Evolutionary conservation across 2,113 vertebrate species (phyloP), one percentile per base, ranked within the genome.

Genomic region (Rhabdornis inornatus): DNA sequence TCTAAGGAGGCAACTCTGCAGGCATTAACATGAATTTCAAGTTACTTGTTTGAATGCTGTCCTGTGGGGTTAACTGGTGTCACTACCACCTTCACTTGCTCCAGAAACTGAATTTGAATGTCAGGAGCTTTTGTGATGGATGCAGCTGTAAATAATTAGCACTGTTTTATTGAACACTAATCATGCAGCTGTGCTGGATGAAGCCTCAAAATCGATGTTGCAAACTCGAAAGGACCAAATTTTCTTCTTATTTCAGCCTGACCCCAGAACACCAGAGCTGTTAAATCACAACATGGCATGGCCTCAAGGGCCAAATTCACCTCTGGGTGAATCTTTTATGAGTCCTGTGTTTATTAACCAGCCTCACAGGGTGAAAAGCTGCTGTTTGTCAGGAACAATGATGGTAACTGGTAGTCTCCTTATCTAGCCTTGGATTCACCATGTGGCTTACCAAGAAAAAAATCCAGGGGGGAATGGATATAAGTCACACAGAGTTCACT

Each of bases 91-190:
- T 88, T 93, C 82, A 35, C 55, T 92, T 93, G 61, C 83, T 93
- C 92, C 94, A 92, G 85, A 84, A 96, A 79, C 61, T 70, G 93
- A 97, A 95, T 97, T 97, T 97, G 91, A 96, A 93, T 96, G 94
- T 83, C 90, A 97, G 95, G 83, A 97, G 97, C 94, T 94, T 97
- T 97, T 97, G 94, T 97, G 91, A 69, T 31, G 23, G 64, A 72
- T 91, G 78, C 89, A 95, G 96, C 95, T 92, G 96, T 95, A 97
- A 97, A 98, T 96, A 97, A 98, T 98, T 97, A 98, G 65, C 94
- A 95, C 82, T 94, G 96, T 97, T 98, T 98, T 98, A 97, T 97
- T 97, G 89, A 96, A 92, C 88, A 89, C 66, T 97, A 97, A 98
- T 97, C 97, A 96, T 94, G 97, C 97, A 98, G 97, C 97, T 98